Base-by-base conservation (phyloP, 2,888 invertebrate genomes). In the Apomyelois bistriatella region DNA sequence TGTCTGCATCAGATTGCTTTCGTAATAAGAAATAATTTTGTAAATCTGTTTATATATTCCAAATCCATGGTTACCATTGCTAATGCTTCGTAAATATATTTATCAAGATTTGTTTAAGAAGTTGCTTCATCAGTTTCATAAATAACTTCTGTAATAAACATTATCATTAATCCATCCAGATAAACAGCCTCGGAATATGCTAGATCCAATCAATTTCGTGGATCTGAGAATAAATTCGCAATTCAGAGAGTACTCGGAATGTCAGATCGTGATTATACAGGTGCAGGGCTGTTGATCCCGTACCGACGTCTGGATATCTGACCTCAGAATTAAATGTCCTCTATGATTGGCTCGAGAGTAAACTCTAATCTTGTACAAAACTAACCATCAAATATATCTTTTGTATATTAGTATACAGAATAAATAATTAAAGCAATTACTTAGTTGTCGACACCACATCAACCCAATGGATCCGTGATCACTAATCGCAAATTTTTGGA, bases 211-310 rank as follows among this genome's bases (percentile, higher is more conserved):
- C 72, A 64, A 65, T 72, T 71, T 72, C 74, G 70, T 73, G 74
- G 66, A 72, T 72, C 66, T 66, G 58, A 58, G 58, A 62, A 63
- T 62, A 64, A 66, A 76, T 76, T 78, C 66, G 77, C 79, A 67
- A 70, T 66, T 59, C 64, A 55, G 57, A 65, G 64, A 62, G 64
- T 40, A 40, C 70, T 62, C 73, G 79, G 83, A 82, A 85, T 85
- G 82, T 74, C 76, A 73, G 72, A 67, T 79, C 79, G 77, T 74
- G 79, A 79, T 73, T 74, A 68, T 65, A 72, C 83, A 85, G 84
- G 85, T 85, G 83, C 70, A 66, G 71, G 84, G 78, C 67, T 85
- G 77, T 79, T 85, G 85, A 76, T 79, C 84, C 69, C 63, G 59
- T 57, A 22, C 22, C 22, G n/a, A 56, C 62, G 60, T 74, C 10